Base-by-base conservation (phyloP, 2,888 invertebrate genomes). In the Lissocephala sabroskyi region DNA sequence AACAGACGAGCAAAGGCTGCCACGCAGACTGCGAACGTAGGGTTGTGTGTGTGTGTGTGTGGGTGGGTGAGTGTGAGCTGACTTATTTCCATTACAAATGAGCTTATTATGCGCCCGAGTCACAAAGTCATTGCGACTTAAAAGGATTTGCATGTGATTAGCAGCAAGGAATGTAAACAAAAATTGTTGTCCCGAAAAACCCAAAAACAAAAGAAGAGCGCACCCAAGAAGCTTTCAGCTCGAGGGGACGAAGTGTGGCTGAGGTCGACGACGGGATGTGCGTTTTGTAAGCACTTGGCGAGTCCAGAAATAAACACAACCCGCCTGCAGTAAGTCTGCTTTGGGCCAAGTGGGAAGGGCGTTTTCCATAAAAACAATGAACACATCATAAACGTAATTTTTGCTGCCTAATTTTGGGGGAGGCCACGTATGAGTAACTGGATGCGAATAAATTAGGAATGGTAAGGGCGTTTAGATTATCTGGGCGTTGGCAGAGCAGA, bases 121-220 rank as follows among this genome's bases (percentile, higher is more conserved):
- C 73, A 64, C 66, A 73, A 73, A 73, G 73, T 75, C 78, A 78
- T 70, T 60, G 66, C 75, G 75, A 70, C 78, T 77, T 73, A 77
- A 73, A 73, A 66, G 78, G 71, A 73, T 73, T 73, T 73, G 71
- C 71, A 73, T 73, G 75, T 73, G 71, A 73, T 73, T 73, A 73
- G 71, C 77, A 65, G 59, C 53, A 53, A 64, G 46, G 65, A 68
- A 65, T 73, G 77, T 70, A 73, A 70, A 76, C 68, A 70, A 70
- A 73, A 73, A 37, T 37, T 37, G 57, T 45, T 56, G 49, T 40
- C 56, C 62, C 52, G 53, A 64, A 7, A 73, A 76, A 59, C 61
- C 62, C 61, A 64, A 59, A 67, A n/a, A n/a, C n/a, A n/a, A n/a
- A n/a, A n/a, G n/a, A n/a, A n/a, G n/a, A n/a, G n/a, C n/a, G n/a